phyloP scores from a whole-genome alignment of 1,140 invertebrate species.

The Aradophagus sp. region DNA sequence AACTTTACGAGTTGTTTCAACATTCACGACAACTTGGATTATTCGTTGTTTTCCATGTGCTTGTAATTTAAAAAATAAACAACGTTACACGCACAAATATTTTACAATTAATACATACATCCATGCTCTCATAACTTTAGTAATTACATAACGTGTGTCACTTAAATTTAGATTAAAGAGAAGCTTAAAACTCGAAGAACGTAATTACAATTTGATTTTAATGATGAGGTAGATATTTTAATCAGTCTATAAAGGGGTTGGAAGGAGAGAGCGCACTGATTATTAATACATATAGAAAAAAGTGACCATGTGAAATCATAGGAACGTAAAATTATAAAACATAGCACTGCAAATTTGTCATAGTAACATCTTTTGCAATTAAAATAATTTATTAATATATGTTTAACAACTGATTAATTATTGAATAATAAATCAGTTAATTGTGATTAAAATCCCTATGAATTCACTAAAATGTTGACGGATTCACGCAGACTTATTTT shows the following conservation, averaged over 20 bases:
- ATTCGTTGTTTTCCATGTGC: conserved; percentile 19
- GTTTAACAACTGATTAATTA: too few species aligned
- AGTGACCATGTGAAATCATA: too few species aligned
- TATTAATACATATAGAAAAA: conserved; percentile 35
- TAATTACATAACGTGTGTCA: conserved; percentile 56
- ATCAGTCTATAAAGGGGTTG: conserved; percentile 72
- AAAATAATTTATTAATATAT: too few species aligned
- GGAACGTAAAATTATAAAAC: too few species aligned
- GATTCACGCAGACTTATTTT: too few species aligned
- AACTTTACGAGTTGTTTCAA: conserved; percentile 15
- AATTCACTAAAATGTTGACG: too few species aligned
- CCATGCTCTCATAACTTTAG: conserved; percentile 47
- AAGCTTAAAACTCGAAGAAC: conserved; percentile 59
- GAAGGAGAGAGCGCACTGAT: conserved; percentile 50
- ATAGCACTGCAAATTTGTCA: too few species aligned
- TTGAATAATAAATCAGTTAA: too few species aligned
- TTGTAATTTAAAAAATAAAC: conserved; percentile 55
- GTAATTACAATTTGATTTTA: conserved; percentile 71
- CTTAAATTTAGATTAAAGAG: conserved; percentile 60
- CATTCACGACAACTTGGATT: conserved; percentile 7
- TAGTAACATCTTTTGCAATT: too few species aligned
- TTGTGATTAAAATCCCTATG: too few species aligned
- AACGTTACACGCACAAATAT: conserved; percentile 54
- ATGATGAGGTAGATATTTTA: conserved; percentile 72
- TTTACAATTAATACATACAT: conserved; percentile 57